Conservation (phyloP, 2,888 invertebrate species). For the Strigamia crassipes region DNA sequence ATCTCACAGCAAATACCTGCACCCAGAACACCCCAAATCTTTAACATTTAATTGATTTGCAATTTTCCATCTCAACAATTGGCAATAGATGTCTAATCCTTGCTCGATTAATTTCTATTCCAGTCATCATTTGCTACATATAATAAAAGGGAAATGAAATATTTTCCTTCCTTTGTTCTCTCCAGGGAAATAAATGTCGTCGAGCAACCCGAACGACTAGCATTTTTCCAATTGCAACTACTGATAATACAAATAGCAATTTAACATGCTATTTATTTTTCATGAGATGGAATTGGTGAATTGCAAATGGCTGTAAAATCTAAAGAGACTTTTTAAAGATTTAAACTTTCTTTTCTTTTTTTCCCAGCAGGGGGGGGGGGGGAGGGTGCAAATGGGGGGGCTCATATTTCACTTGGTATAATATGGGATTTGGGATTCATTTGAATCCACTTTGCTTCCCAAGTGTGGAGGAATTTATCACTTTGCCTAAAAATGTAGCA, state of each 20-base stretch:
- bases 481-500: background rate
- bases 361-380: background rate
- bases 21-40: background rate
- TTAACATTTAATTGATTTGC: background rate
- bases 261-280: constrained; percentile 25
- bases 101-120: constrained; percentile 20
- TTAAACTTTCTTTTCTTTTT: background rate
- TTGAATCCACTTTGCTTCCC: constrained; percentile 22
- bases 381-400: background rate
- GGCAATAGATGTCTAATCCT: background rate
- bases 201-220: background rate
- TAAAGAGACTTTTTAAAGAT: background rate
- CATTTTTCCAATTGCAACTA: constrained; percentile 19
- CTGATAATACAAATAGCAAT: constrained; percentile 29
- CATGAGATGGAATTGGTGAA: background rate
- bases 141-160: constrained; percentile 13
- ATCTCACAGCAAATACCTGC: background rate
- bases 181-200: constrained; percentile 18
- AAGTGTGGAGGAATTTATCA: background rate
- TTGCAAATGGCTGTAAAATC: background rate
- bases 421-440: constrained; percentile 3
- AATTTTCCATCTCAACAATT: background rate
- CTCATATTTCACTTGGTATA: background rate
- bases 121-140: background rate
- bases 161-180: background rate